These are phyloP conservation scores for Grallaria varia DNA, from an alignment of 2,113 vertebrate species.

Conservation along the genomic window DNA sequence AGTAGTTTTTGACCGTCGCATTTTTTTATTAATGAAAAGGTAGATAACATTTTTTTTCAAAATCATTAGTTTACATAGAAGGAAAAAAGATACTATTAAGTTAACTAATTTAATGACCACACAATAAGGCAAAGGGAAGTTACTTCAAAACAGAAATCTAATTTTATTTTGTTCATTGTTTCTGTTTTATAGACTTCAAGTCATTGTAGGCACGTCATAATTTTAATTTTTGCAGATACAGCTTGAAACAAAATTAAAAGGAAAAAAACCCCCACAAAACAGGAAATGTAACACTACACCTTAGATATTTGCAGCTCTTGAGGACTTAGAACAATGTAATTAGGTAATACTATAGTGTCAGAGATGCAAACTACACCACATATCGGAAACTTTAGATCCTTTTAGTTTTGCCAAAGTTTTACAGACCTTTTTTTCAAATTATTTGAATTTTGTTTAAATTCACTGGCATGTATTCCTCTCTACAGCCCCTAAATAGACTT, in stretches of 20 bases:
- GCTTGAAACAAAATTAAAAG: not conserved
- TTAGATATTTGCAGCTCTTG: not conserved
- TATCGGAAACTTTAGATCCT: not conserved
- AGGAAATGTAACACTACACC: not conserved
- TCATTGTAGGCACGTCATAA: not conserved
- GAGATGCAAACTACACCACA: not conserved
- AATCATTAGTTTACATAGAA: not conserved
- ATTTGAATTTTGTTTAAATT: not conserved
- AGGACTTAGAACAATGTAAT: not conserved
- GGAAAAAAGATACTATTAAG: not conserved
- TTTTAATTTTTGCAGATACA: not conserved
- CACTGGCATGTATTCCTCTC: not conserved
- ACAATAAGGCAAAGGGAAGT: not conserved
- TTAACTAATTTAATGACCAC: not conserved
- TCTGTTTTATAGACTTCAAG: not conserved
- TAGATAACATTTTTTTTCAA: not conserved
- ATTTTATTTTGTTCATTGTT: not conserved
- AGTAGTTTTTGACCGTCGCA: no score
- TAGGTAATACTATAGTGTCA: not conserved
- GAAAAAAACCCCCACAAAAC: accelerated
- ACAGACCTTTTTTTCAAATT: not conserved
- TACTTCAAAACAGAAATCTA: not conserved
- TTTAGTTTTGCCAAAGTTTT: not conserved
- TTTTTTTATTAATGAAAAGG: not conserved
- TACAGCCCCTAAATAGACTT: not conserved